Evolutionary conservation across 2,113 vertebrate species (phyloP).

Genomic region (Todiramphus saurophagus): DNA sequence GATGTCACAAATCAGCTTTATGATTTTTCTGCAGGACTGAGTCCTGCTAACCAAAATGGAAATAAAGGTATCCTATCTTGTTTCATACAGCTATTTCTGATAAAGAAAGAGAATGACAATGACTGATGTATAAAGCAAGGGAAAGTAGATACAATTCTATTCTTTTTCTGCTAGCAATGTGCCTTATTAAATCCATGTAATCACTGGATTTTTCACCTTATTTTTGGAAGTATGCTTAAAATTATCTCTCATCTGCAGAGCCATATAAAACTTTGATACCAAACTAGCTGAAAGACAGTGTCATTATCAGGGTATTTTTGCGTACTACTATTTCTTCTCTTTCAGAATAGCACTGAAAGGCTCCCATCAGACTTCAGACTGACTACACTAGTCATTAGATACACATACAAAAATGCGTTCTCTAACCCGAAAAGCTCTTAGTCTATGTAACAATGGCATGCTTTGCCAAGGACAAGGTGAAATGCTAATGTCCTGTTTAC

Average conservation of each 20-base stretch:
- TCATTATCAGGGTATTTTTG: background rate
- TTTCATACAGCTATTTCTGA: background rate
- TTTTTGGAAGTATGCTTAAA: background rate
- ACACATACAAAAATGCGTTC: background rate
- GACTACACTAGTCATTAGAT: background rate
- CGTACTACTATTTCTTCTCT: background rate
- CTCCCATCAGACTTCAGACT: slow-evolving; percentile 5
- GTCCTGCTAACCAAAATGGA: background rate
- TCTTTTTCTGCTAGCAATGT: background rate
- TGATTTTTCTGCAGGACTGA: background rate
- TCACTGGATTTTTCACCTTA: background rate
- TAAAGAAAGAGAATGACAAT: background rate
- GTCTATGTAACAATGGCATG: background rate
- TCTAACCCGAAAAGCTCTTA: slow-evolving; percentile 9
- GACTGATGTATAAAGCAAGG: background rate
- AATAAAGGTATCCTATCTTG: background rate
- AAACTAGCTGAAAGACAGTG: background rate
- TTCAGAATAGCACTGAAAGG: background rate
- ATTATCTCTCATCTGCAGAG: background rate
- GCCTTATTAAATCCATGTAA: background rate
- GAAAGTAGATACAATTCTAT: background rate
- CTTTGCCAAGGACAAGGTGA: slow-evolving; percentile 44
- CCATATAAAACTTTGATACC: background rate
- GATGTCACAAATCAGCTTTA: background rate
- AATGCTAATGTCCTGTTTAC: slow-evolving; percentile 33